Base-by-base conservation (phyloP, 2,797 vertebrate genomes). In the Hipposideros larvatus region DNA sequence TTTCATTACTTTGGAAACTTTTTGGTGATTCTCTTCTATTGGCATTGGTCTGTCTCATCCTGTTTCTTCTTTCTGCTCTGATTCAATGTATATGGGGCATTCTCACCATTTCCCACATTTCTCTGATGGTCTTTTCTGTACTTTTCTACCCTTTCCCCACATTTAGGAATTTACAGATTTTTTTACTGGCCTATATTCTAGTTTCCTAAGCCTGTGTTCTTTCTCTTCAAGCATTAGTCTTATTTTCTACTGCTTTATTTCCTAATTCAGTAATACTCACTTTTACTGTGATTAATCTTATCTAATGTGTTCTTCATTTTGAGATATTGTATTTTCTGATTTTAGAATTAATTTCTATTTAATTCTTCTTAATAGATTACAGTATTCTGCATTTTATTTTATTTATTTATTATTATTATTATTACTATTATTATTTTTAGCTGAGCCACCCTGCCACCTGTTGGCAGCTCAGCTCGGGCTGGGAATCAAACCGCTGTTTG, bases 201-300 rank as follows among this genome's bases (percentile, higher is more conserved):
- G 26, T 79, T 96, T 95, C 55, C 22, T n/a, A 87, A 92, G 46
- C 31, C 46, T 63, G 11, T 57, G 24, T 37, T 87, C 26, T 71
- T 71, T 68, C 19, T 78, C n/a, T 83, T 79, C 31, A 63, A 90
- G 18, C 51, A 63, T 68, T 57, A 66, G 22, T 87, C 5, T 46
- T 78, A 84, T 84, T 94, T 43, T 90, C 61, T 86, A 89, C 34
- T 68, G 19, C 28, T 75, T 53, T 93, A 65, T 83, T 14, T 75
- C 71, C 73, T 91, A 63, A 61, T 74, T 91, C 15, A 87, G 43
- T 68, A 61, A 34, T 90, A 46, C 1, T 74, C 5, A 79, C 0
- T 61, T 87, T 18, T 92, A 14, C 41, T 82, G 24, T 80, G 37
- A 90, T 86, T 59, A 94, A 37, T 71, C 26, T 51, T 90, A 87